Base-by-base conservation (phyloP, 92 coral and sea anemone species). In the Epizoanthus stellaris region DNA sequence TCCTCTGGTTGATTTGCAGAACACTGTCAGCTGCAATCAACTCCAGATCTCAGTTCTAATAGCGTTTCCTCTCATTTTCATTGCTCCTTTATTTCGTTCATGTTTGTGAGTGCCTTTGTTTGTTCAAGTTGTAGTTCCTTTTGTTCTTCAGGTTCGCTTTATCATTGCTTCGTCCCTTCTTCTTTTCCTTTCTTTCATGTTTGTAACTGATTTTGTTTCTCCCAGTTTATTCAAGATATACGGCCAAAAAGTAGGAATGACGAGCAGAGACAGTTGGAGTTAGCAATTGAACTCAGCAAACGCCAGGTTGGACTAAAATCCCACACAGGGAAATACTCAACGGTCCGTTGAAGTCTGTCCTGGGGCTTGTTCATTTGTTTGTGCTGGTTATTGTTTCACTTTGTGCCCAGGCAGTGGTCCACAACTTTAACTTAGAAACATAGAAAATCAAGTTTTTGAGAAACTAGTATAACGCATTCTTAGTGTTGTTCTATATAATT, bases 211-310 rank as follows among this genome's bases (percentile, higher is more conserved):
- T 79, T 79, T 79, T 79, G 70, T 79, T 79, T 64, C 83, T 79
- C 59, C 60, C 60, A 79, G 83, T 79, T 79, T 58, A 63, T 42
- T 42, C 72, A 79, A 80, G 85, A 67, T 67, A 60, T 90, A 84
- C 88, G 85, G 60, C 95, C 94, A 6, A 87, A 94, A 89, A 92
- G 73, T 70, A 82, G 81, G 25, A 88, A 87, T 39, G 98, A 92
- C 40, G 98, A 94, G 23, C 93, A 82, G 88, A 88, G 94, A 52
- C 98, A 92, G 92, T 58, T 94, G 95, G 95, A 91, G 40, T 42
- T 85, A 82, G 95, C 98, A 56, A 71, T 92, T 62, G 91, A 87
- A 77, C 91, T 94, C 68, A 94, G 98, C 93, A 94, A 92, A 86
- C 93, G 95, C 53, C 95, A 93, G 54, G 87, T 85, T 62, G 89